Evolutionary conservation across 2,113 vertebrate genomes (phyloP), one percentile per base, ranked within the genome.

Genomic region (Apeltes quadracus): DNA sequence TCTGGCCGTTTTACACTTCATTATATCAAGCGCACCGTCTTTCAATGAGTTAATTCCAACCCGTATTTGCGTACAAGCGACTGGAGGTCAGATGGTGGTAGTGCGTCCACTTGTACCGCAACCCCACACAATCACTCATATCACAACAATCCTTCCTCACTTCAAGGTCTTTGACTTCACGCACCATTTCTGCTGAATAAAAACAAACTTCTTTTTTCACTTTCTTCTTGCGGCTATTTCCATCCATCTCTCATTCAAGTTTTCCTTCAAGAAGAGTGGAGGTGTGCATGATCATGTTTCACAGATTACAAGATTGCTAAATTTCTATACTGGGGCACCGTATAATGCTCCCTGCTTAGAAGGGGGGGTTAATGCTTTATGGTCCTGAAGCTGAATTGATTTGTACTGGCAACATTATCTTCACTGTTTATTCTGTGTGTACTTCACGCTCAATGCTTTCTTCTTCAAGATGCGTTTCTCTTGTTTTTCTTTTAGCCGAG

Each of bases 331-430:
- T 70, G 78, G 72, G 67, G 44, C 68, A 63, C 74, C 44, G n/a
- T 77, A 62, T 64, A 71, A 81, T 50, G 44, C 55, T 71, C 83
- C 44, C 56, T 18, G 67, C 83, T 58, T 48, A 38, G 59, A 76
- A 75, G 34, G 46, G 29, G n/a, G 65, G 59, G 71, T 84, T 79
- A 67, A 73, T 76, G 78, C 74, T 84, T 75, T 70, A 85, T 68
- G 55, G 75, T 27, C 54, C 51, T 59, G 69, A 82, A 3, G 55
- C 72, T 63, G 61, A 85, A 86, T 44, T n/a, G 80, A 84, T 86
- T 84, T 71, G 65, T 78, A 80, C 72, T 51, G 73, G 62, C 82
- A 51, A 79, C 79, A 74, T 82, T 81, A 87, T 69, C 82, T 79
- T 72, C 75, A 56, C 61, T 76, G 72, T 88, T 88, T 81, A 75